A percentile compares a stretch with the other conserved stretches of the same genome.
phyloP scores from a whole-genome alignment of 2,113 vertebrate genomes.

The Carlito syrichta region DNA sequence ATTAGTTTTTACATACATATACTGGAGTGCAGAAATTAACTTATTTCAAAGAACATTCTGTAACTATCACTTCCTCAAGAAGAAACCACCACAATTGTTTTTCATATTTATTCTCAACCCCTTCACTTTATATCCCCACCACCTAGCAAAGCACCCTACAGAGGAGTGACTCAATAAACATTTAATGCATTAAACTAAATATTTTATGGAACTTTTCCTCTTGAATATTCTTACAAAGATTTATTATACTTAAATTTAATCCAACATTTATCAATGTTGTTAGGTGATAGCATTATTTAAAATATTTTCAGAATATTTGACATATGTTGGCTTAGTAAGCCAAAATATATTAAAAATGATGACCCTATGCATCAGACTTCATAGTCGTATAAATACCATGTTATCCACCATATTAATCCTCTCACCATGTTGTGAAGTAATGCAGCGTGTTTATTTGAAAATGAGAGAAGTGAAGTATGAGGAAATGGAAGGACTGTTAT shows the following conservation, averaged over 20 bases:
- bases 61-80: neutral
- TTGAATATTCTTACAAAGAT: neutral
- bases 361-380: neutral
- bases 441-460: neutral
- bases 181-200: neutral
- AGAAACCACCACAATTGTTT: neutral
- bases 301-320: neutral
- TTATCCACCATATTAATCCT: neutral
- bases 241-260: neutral
- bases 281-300: neutral
- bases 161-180: neutral
- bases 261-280: neutral
- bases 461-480: neutral
- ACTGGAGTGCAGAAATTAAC: neutral
- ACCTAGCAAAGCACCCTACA: neutral
- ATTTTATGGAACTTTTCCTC: neutral
- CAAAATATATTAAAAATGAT: neutral
- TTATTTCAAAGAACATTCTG: neutral
- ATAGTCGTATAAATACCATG: neutral
- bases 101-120: neutral
- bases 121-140: neutral
- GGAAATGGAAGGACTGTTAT: neutral
- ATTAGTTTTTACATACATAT: neutral
- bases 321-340: neutral
- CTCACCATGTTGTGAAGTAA: neutral